Evolutionary conservation across 2,113 vertebrate species (phyloP).

Genomic region (Neodontobutis hainanensis): DNA sequence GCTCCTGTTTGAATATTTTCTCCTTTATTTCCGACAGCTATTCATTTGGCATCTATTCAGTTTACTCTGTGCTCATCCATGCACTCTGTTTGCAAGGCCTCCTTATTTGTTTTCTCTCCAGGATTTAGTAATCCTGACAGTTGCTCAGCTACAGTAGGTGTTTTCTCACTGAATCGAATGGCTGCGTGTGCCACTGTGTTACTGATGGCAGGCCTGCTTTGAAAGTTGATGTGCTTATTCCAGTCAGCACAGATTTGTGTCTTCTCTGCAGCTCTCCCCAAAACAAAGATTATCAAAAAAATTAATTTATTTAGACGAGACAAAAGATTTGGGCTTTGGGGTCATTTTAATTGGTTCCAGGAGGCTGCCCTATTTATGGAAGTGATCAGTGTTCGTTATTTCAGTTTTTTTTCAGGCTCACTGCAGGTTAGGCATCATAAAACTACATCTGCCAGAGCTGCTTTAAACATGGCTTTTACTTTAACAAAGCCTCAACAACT

Average conservation of each 20-base stretch:
- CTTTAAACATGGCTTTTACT: slow-evolving; percentile 13
- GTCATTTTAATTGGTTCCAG: slow-evolving; percentile 21
- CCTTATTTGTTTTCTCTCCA: slow-evolving; percentile 32
- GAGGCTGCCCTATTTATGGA: slow-evolving; percentile 22
- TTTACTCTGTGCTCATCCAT: slow-evolving; percentile 42
- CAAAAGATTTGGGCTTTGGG: slow-evolving; percentile 54
- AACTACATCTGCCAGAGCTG: neutral
- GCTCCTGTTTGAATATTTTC: neutral
- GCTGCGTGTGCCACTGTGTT: slow-evolving; percentile 39
- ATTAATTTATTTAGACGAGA: slow-evolving; percentile 54
- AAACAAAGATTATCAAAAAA: slow-evolving; percentile 60
- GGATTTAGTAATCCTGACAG: slow-evolving; percentile 70
- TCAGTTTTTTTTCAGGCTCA: slow-evolving; percentile 13
- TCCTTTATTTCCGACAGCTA: slow-evolving; percentile 13
- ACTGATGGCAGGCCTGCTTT: slow-evolving; percentile 54
- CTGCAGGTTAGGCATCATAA: slow-evolving; percentile 11
- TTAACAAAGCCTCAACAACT: slow-evolving; percentile 19
- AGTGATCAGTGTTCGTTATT: neutral
- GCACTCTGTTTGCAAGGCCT: slow-evolving; percentile 38
- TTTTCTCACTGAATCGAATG: slow-evolving; percentile 55
- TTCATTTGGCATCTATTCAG: slow-evolving; percentile 37
- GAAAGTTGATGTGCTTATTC: slow-evolving; percentile 20
- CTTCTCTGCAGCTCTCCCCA: slow-evolving; percentile 24
- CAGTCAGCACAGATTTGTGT: neutral
- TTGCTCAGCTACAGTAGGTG: slow-evolving; percentile 61